Evolutionary conservation across 2,797 vertebrate species (phyloP).

Genomic region (Chelidonichthys spinosus): DNA sequence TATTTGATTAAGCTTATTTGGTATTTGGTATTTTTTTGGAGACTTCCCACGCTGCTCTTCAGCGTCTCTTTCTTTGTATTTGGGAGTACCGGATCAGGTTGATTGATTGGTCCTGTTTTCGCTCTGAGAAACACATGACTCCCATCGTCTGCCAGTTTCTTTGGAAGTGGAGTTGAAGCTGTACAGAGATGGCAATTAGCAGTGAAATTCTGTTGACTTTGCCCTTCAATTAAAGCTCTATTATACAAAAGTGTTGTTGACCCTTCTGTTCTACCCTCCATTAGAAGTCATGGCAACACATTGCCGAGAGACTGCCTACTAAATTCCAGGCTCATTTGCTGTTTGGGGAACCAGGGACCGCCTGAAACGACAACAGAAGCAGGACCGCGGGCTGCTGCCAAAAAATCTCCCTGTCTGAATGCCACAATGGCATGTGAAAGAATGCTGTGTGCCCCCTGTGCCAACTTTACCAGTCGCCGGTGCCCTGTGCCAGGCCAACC

Average conservation of each 20-base stretch:
- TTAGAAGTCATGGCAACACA: slow-evolving; percentile 76
- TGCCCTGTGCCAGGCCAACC: slow-evolving; percentile 73
- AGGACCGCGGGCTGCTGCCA: slow-evolving; percentile 73
- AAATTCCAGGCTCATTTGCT: slow-evolving; percentile 80
- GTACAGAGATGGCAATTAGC: slow-evolving; percentile 66
- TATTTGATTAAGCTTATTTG: slow-evolving; percentile 17
- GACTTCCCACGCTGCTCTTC: slow-evolving; percentile 24
- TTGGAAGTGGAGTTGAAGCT: slow-evolving; percentile 19
- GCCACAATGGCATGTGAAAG: slow-evolving; percentile 82
- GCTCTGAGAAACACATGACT: slow-evolving; percentile 41
- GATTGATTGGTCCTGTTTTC: slow-evolving; percentile 50
- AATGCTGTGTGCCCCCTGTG: slow-evolving; percentile 78
- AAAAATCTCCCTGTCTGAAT: slow-evolving; percentile 76
- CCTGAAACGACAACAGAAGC: slow-evolving; percentile 73
- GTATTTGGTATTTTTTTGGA: slow-evolving; percentile 6
- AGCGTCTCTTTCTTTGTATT: slow-evolving; percentile 37
- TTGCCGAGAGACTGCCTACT: slow-evolving; percentile 65
- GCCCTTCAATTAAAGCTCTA: slow-evolving; percentile 75
- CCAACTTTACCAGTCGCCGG: slow-evolving; percentile 81
- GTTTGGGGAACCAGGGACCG: slow-evolving; percentile 77
- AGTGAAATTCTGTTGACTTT: slow-evolving; percentile 72
- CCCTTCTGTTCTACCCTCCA: slow-evolving; percentile 70
- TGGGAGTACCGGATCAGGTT: slow-evolving; percentile 29
- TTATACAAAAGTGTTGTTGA: slow-evolving; percentile 77
- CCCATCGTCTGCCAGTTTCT: slow-evolving; percentile 47